Evolutionary conservation across 2,888 invertebrate species (phyloP), one percentile per base, ranked within the genome.

Genomic region (Scaptomyza polygonia): DNA sequence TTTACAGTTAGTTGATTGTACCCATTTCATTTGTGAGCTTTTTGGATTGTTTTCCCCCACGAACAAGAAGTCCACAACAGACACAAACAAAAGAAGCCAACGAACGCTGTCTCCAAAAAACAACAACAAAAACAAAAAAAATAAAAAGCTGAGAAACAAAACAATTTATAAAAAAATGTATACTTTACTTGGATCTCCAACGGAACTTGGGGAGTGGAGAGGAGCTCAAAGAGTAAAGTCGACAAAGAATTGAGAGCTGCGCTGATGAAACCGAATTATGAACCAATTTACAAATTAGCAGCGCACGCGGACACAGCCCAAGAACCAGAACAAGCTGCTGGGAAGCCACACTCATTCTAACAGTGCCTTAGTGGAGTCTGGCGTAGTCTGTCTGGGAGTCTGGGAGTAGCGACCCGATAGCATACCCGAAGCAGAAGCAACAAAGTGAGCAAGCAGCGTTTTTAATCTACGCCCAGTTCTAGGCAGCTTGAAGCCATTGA

Each of bases 271-370:
- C 73, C 86, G 69, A 86, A 88, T 86, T 88, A 87, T 88, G 88
- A 87, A 86, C 85, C 88, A 87, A 86, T 86, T 86, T 86, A 85
- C 88, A 85, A 85, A 85, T 85, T 85, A 84, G 85, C 82, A 86
- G 63, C 59, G 74, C 68, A 66, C 56, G 62, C 62, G 64, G 54
- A 57, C 39, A 53, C 39, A 53, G 21, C 59, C 56, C 44, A 73
- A 70, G 11, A 43, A 9, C 32, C 14, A 55, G 21, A 52, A 11
- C n/a, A 16, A 14, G 36, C 6, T 36, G 7, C 27, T 64, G 51
- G 44, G 36, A 67, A 54, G 47, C 40, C 34, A 36, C 29, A 36
- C 29, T 39, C 36, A 39, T 45, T 51, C 53, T 42, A 34, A 21
- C 21, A 34, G 39, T 44, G n/a, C n/a, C n/a, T n/a, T n/a, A n/a